These are phyloP conservation scores for Galaxias olidus DNA, from an alignment of 2,797 vertebrate species.

Conservation along the genomic window DNA sequence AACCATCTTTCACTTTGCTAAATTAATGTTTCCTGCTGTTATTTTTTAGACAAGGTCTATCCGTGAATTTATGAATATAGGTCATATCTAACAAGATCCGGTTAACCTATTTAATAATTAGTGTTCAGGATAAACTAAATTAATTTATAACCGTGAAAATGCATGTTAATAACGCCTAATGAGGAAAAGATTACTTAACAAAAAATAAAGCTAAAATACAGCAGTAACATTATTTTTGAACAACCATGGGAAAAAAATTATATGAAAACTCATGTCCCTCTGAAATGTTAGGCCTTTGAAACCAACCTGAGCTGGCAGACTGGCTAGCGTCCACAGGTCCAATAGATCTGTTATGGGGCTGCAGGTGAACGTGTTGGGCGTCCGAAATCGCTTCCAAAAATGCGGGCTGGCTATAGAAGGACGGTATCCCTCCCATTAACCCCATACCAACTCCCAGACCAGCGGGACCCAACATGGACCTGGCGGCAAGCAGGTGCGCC, in stretches of 20 bases:
- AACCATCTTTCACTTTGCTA: too few relatives aligned
- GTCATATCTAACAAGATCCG: not conserved
- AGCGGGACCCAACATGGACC: constrained; percentile 87
- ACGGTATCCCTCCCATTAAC: constrained; percentile 88
- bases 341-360: constrained; percentile 81
- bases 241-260: constrained; percentile 4
- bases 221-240: not conserved
- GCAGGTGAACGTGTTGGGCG: constrained; percentile 87
- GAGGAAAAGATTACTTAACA: too few relatives aligned
- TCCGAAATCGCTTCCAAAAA: constrained; percentile 94
- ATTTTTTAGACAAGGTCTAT: too few relatives aligned
- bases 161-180: not conserved
- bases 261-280: not conserved
- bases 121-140: not conserved
- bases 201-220: not conserved
- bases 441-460: constrained; percentile 88
- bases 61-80: not conserved
- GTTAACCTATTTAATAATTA: not conserved
- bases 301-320: constrained; percentile 92
- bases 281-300: not conserved
- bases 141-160: not conserved
- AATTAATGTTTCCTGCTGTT: too few relatives aligned
- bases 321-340: constrained; percentile 85
- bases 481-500: constrained; percentile 88
- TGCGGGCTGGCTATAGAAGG: constrained; percentile 92